Conservation (phyloP, 2,888 invertebrate genomes). For the Lysandra bellargus region DNA sequence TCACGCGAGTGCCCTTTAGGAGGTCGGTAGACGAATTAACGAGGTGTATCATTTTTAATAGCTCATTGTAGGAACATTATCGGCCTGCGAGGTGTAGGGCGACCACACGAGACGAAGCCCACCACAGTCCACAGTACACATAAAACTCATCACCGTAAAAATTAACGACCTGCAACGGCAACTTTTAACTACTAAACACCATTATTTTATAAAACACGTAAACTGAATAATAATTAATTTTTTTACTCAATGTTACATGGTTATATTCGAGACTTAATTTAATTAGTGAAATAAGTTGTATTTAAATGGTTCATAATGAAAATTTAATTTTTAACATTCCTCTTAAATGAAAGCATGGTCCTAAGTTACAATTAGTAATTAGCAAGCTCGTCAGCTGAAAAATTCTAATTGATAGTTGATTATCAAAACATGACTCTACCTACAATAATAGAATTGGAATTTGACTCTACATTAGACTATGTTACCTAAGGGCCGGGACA, state of each 20-base stretch:
- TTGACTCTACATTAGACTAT: background rate
- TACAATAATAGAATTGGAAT: background rate
- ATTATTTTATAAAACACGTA: background rate
- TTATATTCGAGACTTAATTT: background rate
- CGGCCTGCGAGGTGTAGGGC: background rate
- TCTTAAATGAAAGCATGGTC: too few species aligned
- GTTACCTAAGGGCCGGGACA: background rate
- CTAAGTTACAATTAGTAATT: too few species aligned
- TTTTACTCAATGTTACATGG: background rate
- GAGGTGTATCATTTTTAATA: slow-evolving; percentile 9
- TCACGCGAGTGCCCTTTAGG: background rate
- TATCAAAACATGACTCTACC: background rate
- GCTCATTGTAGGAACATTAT: slow-evolving; percentile 17
- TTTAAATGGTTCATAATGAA: too few species aligned
- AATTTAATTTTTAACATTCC: too few species aligned
- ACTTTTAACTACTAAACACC: background rate
- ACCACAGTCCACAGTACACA: background rate
- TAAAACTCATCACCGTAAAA: slow-evolving; percentile 25
- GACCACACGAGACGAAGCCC: slow-evolving; percentile 6
- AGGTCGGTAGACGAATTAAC: background rate
- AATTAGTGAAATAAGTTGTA: background rate
- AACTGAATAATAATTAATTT: background rate
- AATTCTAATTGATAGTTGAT: background rate
- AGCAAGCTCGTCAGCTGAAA: too few species aligned
- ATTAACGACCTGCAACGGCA: slow-evolving; percentile 27